Percentiles rank a stretch among this genome's conserved stretches.
These are phyloP conservation scores for Lycocorax pyrrhopterus DNA, from an alignment of 2,113 vertebrate species.

Conservation along the genomic window DNA sequence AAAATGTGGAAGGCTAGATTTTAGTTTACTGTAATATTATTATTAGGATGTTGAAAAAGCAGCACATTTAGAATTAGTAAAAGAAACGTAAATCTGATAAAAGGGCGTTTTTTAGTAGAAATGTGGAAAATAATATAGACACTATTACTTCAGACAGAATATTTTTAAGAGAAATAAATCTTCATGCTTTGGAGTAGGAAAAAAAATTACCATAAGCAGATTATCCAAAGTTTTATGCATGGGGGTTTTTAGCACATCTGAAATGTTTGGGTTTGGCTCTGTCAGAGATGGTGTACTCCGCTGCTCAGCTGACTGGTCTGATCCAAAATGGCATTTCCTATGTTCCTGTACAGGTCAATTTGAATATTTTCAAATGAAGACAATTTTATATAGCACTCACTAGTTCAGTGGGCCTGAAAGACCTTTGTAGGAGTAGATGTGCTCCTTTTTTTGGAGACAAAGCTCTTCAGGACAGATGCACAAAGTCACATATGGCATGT, in stretches of 20 bases:
- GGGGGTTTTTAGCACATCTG: not conserved
- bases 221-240: not conserved
- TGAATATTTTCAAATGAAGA: not conserved
- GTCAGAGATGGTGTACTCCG: not conserved
- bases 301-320: not conserved
- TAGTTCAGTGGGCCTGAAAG: not conserved
- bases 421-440: not conserved
- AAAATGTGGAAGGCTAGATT: not conserved
- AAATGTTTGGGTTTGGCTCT: not conserved
- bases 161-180: not conserved
- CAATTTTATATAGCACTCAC: not conserved
- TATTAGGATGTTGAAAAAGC: not conserved
- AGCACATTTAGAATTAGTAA: not conserved
- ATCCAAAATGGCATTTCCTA: not conserved
- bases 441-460: not conserved
- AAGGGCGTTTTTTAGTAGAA: not conserved
- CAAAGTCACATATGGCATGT: not conserved
- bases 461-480: not conserved
- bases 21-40: not conserved
- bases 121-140: not conserved
- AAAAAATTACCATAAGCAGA: not conserved
- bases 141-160: not conserved
- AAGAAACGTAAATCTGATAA: not conserved
- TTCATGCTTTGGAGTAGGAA: not conserved
- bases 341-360: not conserved